A percentile compares a stretch with the other conserved stretches of the same genome.
These are phyloP conservation scores for Lacerta viridis DNA, from an alignment of 2,797 vertebrate genomes.

Conservation along the genomic window DNA sequence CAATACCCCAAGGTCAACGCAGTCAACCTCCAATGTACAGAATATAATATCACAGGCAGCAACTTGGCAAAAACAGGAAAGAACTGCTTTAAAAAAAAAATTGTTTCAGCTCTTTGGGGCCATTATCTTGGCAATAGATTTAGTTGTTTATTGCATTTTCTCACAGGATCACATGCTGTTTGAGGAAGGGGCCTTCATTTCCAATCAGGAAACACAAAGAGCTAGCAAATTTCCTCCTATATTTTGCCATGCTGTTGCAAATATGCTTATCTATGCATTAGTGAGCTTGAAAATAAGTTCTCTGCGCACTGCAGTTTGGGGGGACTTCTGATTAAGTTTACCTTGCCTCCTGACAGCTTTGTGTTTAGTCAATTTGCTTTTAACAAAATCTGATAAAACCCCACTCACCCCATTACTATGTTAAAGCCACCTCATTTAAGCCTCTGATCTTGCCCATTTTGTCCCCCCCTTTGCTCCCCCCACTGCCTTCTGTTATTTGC, in stretches of 20 bases:
- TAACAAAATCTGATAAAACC: neutral
- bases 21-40: neutral
- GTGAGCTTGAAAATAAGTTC: neutral
- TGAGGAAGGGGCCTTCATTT: conserved; percentile 51
- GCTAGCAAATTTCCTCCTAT: conserved; percentile 38
- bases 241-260: neutral
- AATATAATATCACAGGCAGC: conserved; percentile 12
- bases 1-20: neutral
- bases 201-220: conserved; percentile 63
- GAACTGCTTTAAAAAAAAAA: conserved; percentile 23
- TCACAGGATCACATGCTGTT: conserved; percentile 41
- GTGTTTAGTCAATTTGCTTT: neutral
- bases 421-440: neutral
- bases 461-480: neutral
- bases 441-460: neutral
- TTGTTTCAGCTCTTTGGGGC: conserved; percentile 54
- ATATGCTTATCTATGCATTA: conserved; percentile 40
- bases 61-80: conserved; percentile 65
- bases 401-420: neutral
- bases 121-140: neutral
- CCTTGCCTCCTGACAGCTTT: conserved; percentile 18
- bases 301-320: neutral
- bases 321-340: conserved; percentile 5
- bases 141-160: neutral
- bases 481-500: neutral